phyloP scores from a whole-genome alignment of 2,888 invertebrate genomes.

The Bombylius discolor region DNA sequence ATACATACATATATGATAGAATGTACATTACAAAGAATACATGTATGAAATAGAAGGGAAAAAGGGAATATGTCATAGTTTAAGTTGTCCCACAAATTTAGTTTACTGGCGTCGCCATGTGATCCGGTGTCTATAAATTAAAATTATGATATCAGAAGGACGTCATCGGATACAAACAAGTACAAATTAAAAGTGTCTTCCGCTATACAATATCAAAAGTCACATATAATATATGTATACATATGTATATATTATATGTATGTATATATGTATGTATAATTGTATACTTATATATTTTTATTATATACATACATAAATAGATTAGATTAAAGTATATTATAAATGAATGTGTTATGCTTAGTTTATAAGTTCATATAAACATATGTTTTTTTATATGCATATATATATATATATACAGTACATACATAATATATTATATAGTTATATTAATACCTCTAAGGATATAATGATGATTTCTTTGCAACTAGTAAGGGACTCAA shows the following conservation, averaged over 20 bases:
- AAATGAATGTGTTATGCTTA: too few relatives aligned
- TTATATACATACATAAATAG: background rate
- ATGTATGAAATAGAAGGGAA: background rate
- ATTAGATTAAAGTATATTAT: too few relatives aligned
- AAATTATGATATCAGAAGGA: conserved; percentile 18
- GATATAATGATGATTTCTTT: background rate
- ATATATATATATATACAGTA: too few relatives aligned
- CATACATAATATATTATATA: too few relatives aligned
- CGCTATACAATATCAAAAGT: background rate
- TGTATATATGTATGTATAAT: background rate
- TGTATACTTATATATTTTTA: background rate
- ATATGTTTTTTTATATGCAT: too few relatives aligned
- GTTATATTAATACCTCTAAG: background rate
- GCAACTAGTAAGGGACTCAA: too few relatives aligned
- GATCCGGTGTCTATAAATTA: conserved; percentile 15
- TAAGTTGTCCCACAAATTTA: background rate
- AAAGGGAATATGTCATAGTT: background rate
- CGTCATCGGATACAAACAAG: conserved; percentile 18
- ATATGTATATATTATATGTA: too few relatives aligned
- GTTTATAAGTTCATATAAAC: too few relatives aligned
- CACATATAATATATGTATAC: background rate
- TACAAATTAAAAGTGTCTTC: conserved; percentile 15
- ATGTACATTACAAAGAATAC: background rate
- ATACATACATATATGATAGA: background rate
- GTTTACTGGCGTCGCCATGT: conserved; percentile 5